phyloP scores from a whole-genome alignment of 2,888 invertebrate species.

The Oligia strigilis region DNA sequence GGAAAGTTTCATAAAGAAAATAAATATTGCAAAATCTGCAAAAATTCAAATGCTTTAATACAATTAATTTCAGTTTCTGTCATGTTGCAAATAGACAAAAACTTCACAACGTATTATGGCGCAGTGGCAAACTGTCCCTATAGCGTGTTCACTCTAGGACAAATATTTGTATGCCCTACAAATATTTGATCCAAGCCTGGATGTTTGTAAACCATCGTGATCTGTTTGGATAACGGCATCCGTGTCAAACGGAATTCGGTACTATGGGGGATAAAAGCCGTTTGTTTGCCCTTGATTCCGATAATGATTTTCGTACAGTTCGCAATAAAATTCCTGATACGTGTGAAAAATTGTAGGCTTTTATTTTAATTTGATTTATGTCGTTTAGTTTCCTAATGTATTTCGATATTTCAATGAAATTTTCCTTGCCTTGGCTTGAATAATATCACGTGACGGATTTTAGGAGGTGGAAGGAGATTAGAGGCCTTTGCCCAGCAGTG shows the following conservation, averaged over 20 bases:
- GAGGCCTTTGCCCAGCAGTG: too few relatives aligned
- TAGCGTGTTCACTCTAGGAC: not conserved
- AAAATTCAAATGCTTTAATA: not conserved
- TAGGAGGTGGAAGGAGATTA: too few relatives aligned
- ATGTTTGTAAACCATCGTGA: constrained; percentile 37
- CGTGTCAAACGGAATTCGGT: constrained; percentile 17
- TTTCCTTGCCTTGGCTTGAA: not conserved
- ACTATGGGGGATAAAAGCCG: not conserved
- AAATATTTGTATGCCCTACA: constrained; percentile 43
- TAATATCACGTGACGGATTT: not conserved
- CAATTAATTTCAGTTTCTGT: not conserved
- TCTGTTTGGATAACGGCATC: constrained; percentile 37
- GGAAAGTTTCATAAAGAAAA: too few relatives aligned
- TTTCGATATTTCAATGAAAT: not conserved
- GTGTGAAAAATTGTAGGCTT: not conserved
- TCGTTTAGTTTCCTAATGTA: not conserved
- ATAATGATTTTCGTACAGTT: not conserved
- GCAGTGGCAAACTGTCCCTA: constrained; percentile 27
- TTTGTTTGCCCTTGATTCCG: constrained; percentile 15
- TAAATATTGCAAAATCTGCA: too few relatives aligned
- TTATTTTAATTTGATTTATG: not conserved
- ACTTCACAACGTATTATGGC: not conserved
- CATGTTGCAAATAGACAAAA: not conserved
- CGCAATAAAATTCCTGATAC: not conserved
- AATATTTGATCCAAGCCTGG: constrained; percentile 47